These are phyloP conservation scores for Nothura maculosa DNA, from an alignment of 2,797 vertebrate genomes.

Conservation along the genomic window DNA sequence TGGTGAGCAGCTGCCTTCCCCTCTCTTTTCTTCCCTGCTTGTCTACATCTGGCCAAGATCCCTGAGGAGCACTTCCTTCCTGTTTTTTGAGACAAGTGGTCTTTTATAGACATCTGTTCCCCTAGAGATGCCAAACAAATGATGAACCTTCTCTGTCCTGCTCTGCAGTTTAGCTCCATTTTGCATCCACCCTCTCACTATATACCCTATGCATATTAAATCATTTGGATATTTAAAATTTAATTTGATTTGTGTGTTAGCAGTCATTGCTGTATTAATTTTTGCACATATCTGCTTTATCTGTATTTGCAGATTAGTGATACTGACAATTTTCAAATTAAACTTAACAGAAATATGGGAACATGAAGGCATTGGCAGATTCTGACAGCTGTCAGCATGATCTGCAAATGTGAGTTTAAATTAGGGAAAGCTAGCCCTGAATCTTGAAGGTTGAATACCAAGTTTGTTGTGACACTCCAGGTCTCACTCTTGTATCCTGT, in stretches of 20 bases:
- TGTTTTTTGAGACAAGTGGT: neutral
- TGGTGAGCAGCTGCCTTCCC: conserved; percentile 23
- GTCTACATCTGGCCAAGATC: neutral
- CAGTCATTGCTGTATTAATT: neutral
- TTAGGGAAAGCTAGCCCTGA: neutral
- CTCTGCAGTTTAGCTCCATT: neutral
- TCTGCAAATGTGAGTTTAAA: neutral
- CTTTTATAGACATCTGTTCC: conserved; percentile 2
- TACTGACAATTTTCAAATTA: neutral
- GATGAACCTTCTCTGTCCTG: neutral
- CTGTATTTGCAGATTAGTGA: neutral
- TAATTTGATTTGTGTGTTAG: neutral
- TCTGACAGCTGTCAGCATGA: neutral
- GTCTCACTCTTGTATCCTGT: neutral
- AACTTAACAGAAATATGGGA: accelerated
- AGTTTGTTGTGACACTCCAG: neutral
- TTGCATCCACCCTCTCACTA: neutral
- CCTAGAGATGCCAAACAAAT: neutral
- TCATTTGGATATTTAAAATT: neutral
- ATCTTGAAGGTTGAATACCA: neutral
- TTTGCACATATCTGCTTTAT: neutral
- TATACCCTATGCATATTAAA: neutral
- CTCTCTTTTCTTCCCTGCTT: neutral
- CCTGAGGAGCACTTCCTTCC: neutral
- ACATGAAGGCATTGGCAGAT: neutral